Conservation (phyloP, 1,140 invertebrate species). For the Tetramorium simillimum region DNA sequence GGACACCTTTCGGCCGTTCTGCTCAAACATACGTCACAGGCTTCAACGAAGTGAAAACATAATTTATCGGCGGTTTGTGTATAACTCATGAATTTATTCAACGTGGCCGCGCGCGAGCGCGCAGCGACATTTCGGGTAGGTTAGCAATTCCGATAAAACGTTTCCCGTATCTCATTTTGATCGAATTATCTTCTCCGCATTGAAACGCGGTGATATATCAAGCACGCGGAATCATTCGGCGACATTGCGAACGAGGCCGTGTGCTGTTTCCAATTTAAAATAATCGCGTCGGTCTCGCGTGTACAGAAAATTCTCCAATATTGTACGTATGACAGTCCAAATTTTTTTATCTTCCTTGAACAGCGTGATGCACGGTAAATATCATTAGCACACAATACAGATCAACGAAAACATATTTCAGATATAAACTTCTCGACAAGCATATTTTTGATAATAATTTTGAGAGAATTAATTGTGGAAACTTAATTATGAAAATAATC, state of each 20-base stretch:
- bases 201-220: constrained; percentile 51
- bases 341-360: neutral
- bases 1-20: constrained; percentile 37
- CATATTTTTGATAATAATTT: neutral
- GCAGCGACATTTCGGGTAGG: constrained; percentile 44
- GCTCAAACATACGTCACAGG: constrained; percentile 62
- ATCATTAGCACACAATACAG: neutral
- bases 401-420: neutral
- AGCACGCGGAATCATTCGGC: constrained; percentile 15
- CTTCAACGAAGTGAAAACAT: constrained; percentile 60
- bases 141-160: constrained; percentile 59
- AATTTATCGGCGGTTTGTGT: constrained; percentile 72
- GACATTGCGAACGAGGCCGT: neutral
- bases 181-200: constrained; percentile 57
- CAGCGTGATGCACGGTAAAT: neutral
- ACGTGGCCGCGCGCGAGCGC: constrained; percentile 21
- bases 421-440: neutral
- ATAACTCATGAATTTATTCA: constrained; percentile 72
- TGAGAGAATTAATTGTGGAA: neutral
- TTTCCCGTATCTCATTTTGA: constrained; percentile 58
- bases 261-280: constrained; percentile 41
- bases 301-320: neutral
- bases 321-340: neutral
- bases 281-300: neutral
- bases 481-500: neutral